Evolutionary conservation across 2,888 invertebrate species (phyloP).

Genomic region (Lasioglossum morio): DNA sequence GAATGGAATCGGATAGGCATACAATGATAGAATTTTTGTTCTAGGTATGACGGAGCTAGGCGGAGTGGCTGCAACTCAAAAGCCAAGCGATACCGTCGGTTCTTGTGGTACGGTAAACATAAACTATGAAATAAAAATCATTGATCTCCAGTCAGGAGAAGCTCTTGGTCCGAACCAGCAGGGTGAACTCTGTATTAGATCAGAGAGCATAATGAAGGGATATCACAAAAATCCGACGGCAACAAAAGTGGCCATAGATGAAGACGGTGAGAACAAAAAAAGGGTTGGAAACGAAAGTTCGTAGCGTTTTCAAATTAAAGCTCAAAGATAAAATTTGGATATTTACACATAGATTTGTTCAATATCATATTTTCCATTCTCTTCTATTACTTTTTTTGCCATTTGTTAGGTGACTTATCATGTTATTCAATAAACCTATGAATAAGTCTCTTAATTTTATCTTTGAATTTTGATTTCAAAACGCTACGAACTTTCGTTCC

Average conservation of each 20-base stretch:
- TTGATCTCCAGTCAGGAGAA: constrained; percentile 63
- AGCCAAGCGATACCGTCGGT: constrained; percentile 46
- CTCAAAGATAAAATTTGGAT: too few species aligned
- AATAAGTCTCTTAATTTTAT: too few species aligned
- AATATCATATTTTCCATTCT: too few species aligned
- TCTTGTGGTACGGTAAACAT: constrained; percentile 71
- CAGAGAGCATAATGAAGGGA: constrained; percentile 84
- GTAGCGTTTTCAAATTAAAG: too few species aligned
- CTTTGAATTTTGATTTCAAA: too few species aligned
- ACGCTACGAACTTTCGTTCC: too few species aligned
- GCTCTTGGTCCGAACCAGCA: constrained; percentile 72
- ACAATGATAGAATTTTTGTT: background rate
- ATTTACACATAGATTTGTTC: too few species aligned
- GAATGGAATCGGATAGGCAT: background rate
- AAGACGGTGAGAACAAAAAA: constrained; percentile 81
- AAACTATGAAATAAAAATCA: constrained; percentile 72
- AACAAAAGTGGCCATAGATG: constrained; percentile 85
- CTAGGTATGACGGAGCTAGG: constrained; percentile 77
- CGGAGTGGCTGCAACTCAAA: constrained; percentile 58
- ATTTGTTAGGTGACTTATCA: too few species aligned
- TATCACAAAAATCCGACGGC: constrained; percentile 86
- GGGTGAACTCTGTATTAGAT: constrained; percentile 68
- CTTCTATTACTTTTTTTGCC: too few species aligned
- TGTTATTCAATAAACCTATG: too few species aligned
- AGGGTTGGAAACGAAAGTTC: too few species aligned